Conservation (phyloP, 2,113 vertebrate species). For the Parotia lawesii region DNA sequence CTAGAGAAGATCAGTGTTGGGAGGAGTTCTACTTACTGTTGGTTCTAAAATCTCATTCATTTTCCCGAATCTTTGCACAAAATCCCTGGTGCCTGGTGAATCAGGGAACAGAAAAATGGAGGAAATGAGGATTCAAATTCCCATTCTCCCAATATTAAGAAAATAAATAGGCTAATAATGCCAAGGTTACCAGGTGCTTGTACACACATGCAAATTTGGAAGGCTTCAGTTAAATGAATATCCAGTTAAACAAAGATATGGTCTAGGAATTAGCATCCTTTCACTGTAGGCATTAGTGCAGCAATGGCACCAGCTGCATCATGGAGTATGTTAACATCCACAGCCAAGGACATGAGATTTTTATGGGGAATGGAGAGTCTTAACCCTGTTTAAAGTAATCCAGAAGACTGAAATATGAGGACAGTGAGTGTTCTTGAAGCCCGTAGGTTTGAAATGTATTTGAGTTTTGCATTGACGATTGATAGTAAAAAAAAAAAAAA, state of each 20-base stretch:
- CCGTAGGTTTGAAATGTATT: fast-evolving
- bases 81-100: neutral
- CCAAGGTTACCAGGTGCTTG: neutral
- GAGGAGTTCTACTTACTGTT: neutral
- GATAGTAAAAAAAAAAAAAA: neutral
- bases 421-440: neutral
- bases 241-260: neutral
- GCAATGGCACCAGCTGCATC: no score
- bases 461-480: neutral
- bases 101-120: neutral
- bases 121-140: neutral
- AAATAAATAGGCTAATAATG: neutral
- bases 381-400: neutral
- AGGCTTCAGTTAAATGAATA: neutral
- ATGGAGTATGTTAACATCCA: neutral
- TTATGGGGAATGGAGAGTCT: neutral
- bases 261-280: neutral
- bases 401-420: neutral
- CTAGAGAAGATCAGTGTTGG: neutral
- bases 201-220: neutral
- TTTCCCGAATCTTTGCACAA: neutral
- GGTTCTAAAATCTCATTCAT: neutral
- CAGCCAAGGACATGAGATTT: neutral
- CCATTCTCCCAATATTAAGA: neutral
- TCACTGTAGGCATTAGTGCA: neutral